phyloP scores from a whole-genome alignment of 2,797 vertebrate species.

The Cynodonichthys magdalenae region DNA sequence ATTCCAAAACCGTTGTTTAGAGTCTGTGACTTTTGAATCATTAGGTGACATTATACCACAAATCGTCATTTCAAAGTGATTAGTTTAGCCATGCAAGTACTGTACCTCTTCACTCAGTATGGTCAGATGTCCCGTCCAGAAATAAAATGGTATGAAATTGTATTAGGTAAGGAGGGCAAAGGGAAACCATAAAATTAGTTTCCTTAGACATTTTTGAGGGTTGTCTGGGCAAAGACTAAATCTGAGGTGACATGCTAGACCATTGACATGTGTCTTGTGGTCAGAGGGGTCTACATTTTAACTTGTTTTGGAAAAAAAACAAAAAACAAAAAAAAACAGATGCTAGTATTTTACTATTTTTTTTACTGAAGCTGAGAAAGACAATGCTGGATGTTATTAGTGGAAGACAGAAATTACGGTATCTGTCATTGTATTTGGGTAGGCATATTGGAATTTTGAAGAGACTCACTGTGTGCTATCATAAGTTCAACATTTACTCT shows the following conservation, averaged over 20 bases:
- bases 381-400: background rate
- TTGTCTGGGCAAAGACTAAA: background rate
- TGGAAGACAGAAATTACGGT: background rate
- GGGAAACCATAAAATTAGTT: background rate
- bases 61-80: background rate
- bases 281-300: background rate
- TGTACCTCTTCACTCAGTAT: background rate
- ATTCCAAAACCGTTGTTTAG: background rate
- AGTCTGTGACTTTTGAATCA: background rate
- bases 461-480: background rate
- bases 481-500: background rate
- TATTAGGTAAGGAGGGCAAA: background rate
- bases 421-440: background rate
- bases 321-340: too few relatives aligned
- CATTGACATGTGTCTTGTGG: background rate
- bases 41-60: background rate
- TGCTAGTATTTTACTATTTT: too few relatives aligned
- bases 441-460: background rate
- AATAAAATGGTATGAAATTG: background rate
- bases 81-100: background rate
- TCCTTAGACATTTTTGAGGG: background rate
- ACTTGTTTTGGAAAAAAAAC: background rate
- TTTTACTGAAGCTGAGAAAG: background rate
- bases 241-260: background rate
- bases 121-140: background rate